Evolutionary conservation across 2,888 invertebrate genomes (phyloP), one percentile per base, ranked within the genome.

Genomic region (Ellobium chinense): DNA sequence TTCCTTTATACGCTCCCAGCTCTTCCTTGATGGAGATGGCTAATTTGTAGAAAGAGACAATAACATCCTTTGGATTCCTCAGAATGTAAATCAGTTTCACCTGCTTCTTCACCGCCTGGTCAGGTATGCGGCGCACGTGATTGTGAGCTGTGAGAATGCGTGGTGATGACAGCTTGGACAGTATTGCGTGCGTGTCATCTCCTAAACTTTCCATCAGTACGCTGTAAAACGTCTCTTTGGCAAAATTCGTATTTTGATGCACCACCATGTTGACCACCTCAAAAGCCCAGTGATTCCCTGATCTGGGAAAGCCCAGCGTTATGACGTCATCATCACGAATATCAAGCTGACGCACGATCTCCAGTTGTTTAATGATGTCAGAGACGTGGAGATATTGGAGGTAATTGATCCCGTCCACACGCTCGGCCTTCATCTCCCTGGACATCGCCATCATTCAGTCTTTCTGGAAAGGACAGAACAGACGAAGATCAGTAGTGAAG

Each of bases 321-420:
- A 73, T 73, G 73, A 73, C 39, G 34, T 73, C 73, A 37, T 73
- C 73, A 37, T n/a, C 14, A 14, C 36, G 69, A 29, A 70, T 54
- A 1, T 70, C 31, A 70, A 70, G 54, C 9, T 21, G n/a, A 5
- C 2, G 54, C n/a, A 56, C 29, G 31, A 70, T 31, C n/a, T 54
- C n/a, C 21, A 31, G 31, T n/a, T 70, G 69, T 2, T 29, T 0
- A 31, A 34, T 56, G 0, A 70, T 31, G 12, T 34, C 31, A 2
- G 34, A 54, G 34, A 56, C 56, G 2, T 12, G 14, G 4, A 14
- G 31, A 9, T 56, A 24, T 29, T 27, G 12, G 69, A 34, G 34
- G 56, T 70, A 70, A n/a, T 70, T 70, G 34, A 70, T 31, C 12
- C 69, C 69, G 34, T 68, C 68, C n/a, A n/a, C n/a, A n/a, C n/a